phyloP scores from a whole-genome alignment of 2,113 vertebrate genomes.

The Galbula dea region DNA sequence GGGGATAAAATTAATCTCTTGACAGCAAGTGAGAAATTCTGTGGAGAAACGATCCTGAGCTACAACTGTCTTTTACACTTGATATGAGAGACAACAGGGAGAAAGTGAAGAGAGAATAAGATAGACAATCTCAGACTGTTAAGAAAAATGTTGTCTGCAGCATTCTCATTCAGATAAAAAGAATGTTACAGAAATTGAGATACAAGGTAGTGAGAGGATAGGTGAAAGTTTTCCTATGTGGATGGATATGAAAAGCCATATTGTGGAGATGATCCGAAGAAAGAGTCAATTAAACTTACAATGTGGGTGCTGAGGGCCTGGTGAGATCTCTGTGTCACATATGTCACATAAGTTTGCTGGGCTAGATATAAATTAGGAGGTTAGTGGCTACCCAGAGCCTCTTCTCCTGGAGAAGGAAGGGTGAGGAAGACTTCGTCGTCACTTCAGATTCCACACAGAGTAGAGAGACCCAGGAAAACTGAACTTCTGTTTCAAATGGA shows the following conservation, averaged over 20 bases:
- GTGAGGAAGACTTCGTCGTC: neutral
- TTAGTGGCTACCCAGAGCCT: neutral
- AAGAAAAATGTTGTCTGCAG: neutral
- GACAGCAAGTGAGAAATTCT: neutral
- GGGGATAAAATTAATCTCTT: neutral
- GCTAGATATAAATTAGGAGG: neutral
- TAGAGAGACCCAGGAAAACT: neutral
- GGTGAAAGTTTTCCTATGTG: neutral
- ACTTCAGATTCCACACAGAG: neutral
- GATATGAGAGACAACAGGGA: neutral
- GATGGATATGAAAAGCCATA: neutral
- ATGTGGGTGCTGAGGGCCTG: neutral
- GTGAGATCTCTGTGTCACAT: neutral
- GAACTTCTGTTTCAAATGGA: neutral
- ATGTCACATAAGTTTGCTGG: neutral
- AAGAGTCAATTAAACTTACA: neutral
- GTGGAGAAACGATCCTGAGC: neutral
- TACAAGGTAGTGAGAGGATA: neutral
- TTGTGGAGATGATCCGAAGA: neutral
- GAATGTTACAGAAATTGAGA: neutral
- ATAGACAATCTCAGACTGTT: neutral
- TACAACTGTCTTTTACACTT: neutral
- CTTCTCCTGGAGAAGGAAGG: rapidly evolving
- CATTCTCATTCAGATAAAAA: neutral
- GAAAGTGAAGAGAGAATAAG: neutral